These are phyloP conservation scores for Apotomis betuletana DNA, from an alignment of 2,888 invertebrate species.

Conservation along the genomic window DNA sequence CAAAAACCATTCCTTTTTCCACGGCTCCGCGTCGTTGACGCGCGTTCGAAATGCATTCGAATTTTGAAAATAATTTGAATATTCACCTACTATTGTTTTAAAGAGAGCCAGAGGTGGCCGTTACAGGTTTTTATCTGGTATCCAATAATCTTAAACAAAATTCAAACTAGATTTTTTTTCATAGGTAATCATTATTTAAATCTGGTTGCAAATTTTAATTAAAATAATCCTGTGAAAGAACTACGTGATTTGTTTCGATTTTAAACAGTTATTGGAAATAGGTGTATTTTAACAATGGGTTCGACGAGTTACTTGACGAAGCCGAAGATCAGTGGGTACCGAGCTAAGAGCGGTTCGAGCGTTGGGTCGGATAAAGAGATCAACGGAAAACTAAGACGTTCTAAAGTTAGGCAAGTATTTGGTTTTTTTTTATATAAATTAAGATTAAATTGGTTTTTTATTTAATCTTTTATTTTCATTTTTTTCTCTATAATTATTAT, in stretches of 20 bases:
- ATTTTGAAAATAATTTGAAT: slow-evolving; percentile 39
- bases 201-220: neutral
- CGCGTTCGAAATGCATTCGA: slow-evolving; percentile 53
- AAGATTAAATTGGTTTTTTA: neutral
- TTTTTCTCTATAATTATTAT: too few relatives aligned
- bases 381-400: slow-evolving; percentile 72
- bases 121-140: neutral
- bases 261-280: slow-evolving; percentile 31
- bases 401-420: slow-evolving; percentile 71
- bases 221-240: neutral
- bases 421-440: slow-evolving; percentile 2
- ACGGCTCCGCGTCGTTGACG: slow-evolving; percentile 57
- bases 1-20: slow-evolving; percentile 65
- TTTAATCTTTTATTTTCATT: neutral
- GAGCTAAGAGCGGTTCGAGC: slow-evolving; percentile 75
- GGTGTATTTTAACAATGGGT: slow-evolving; percentile 65
- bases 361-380: slow-evolving; percentile 77
- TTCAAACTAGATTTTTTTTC: neutral
- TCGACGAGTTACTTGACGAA: slow-evolving; percentile 77
- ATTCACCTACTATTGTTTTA: slow-evolving; percentile 46
- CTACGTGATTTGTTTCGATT: slow-evolving; percentile 3
- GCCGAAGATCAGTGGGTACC: slow-evolving; percentile 67
- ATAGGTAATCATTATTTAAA: neutral
- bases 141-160: slow-evolving; percentile 5
- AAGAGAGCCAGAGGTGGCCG: neutral